A percentile compares a stretch with the other conserved stretches of the same genome.
phyloP scores from a whole-genome alignment of 2,113 vertebrate genomes.

The Lamprotornis superbus region DNA sequence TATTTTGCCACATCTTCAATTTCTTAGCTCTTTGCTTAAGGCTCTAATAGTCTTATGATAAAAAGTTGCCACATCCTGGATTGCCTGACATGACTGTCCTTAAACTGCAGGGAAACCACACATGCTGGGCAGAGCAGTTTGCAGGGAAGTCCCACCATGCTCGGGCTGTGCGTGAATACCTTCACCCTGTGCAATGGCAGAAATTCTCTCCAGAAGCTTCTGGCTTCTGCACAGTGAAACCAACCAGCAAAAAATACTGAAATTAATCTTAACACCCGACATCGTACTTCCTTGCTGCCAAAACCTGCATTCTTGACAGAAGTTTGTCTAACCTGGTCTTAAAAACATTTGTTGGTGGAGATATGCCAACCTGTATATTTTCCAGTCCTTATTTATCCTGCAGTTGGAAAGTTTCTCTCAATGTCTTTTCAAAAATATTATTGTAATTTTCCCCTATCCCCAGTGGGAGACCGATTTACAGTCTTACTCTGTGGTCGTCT shows the following conservation, averaged over 20 bases:
- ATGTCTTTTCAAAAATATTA: background rate
- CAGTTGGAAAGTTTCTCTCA: background rate
- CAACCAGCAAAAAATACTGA: background rate
- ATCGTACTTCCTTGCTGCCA: background rate
- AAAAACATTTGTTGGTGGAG: background rate
- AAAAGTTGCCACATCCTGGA: fast-evolving
- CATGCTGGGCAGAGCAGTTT: background rate
- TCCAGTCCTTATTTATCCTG: background rate
- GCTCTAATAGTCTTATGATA: background rate
- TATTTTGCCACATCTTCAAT: background rate
- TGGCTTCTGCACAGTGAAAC: background rate
- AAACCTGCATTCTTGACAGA: background rate
- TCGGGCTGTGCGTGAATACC: fast-evolving
- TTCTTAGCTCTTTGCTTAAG: background rate
- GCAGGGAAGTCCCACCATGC: background rate
- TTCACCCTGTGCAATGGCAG: background rate
- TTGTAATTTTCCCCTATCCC: background rate
- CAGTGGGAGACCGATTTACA: background rate
- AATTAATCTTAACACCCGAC: background rate
- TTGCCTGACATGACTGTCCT: background rate
- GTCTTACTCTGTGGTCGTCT: background rate
- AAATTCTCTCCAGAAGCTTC: background rate
- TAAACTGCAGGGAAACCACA: background rate
- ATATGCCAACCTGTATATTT: background rate
- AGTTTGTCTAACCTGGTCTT: background rate